Conservation (phyloP, 2,888 invertebrate species). For the Amorpha juglandis region DNA sequence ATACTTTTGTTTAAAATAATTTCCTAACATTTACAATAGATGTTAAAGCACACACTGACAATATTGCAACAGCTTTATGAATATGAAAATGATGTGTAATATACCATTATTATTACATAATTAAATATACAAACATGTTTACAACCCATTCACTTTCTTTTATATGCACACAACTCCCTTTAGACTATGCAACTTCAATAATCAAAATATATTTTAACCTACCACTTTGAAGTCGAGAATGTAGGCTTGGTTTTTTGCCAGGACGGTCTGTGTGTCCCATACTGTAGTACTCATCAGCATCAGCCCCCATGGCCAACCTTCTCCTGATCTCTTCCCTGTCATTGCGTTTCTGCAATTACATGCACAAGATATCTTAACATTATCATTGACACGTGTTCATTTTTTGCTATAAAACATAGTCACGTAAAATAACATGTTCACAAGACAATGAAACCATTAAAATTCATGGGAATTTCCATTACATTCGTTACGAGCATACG, state of each 20-base stretch:
- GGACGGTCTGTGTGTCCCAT: constrained; percentile 86
- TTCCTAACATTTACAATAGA: not conserved
- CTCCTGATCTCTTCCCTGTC: constrained; percentile 96
- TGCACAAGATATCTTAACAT: not conserved
- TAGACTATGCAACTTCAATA: not conserved
- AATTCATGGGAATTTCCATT: not conserved
- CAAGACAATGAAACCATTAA: not conserved
- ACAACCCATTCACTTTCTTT: constrained; percentile 16
- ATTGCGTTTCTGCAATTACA: constrained; percentile 90
- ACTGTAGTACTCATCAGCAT: constrained; percentile 89
- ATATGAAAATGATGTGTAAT: not conserved
- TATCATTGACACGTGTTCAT: not conserved
- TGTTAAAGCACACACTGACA: not conserved
- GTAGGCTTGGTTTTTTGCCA: constrained; percentile 93
- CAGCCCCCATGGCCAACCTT: constrained; percentile 93
- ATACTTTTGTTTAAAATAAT: not conserved
- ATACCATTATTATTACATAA: too few relatives aligned
- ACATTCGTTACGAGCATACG: not conserved
- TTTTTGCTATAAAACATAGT: not conserved
- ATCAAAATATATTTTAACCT: constrained; percentile 45
- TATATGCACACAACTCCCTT: not conserved
- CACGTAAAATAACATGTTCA: not conserved
- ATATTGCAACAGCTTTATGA: constrained; percentile 1
- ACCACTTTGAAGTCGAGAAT: constrained; percentile 94
- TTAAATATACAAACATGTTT: not conserved